Evolutionary conservation across 2,797 vertebrate genomes (phyloP), one percentile per base, ranked within the genome.

Genomic region (Oreonectes daqikongensis): DNA sequence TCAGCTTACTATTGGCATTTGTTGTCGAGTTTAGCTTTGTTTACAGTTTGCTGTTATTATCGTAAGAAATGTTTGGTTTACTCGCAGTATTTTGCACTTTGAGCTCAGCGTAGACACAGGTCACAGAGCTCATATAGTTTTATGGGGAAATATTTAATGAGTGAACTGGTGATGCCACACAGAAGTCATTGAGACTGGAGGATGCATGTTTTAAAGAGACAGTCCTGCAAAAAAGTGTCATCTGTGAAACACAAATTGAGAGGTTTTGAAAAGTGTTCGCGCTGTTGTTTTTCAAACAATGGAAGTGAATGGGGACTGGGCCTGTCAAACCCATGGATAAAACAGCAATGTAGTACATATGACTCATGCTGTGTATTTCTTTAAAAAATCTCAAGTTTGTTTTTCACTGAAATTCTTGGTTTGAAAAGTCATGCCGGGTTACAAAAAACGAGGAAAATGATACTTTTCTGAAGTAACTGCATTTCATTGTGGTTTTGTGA

Each of bases 11-110:
- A 0, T 67, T 67, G 11, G 46, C 5, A 28, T 18, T 12, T 11
- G 42, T 24, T 46, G 64, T 72, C 12, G 22, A 2, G n/a, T 32
- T 71, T 17, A 11, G 4, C 38, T 38, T 72, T 63, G 59, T 80
- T 79, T 82, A 52, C 63, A 40, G 66, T 76, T 69, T 83, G 59
- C 40, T 80, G 26, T 66, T 69, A 38, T 78, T 70, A 74, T 46
- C 3, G 2, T 42, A 42, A 14, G n/a, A n/a, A n/a, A n/a, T n/a
- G 15, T 5, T 14, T 1, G 15, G 66, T 73, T 69, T 83, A 46
- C 44, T 78, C 20, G 60, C 69, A 38, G 78, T 63, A 74, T 28
- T 12, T 30, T 72, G 57, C 57, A 46, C 26, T 60, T 60, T 71
- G 69, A 71, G 53, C 69, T 50, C 44, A 32, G 40, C 1, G 40